Evolutionary conservation across 2,797 vertebrate species (phyloP).

Genomic region (Spinus olivaceus): DNA sequence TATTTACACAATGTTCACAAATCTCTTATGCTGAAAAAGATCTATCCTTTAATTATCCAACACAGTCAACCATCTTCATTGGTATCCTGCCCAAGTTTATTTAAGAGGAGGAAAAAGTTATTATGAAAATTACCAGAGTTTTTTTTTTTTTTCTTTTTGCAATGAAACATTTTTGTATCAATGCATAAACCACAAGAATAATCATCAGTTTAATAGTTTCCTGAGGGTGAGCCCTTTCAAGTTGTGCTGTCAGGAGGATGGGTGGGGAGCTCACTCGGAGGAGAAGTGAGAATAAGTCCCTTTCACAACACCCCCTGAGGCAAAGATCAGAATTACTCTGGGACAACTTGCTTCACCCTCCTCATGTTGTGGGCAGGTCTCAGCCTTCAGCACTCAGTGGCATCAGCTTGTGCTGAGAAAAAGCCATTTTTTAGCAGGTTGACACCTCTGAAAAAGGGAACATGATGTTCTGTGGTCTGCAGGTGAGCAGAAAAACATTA

Average conservation of each 20-base stretch:
- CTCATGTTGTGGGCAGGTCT: neutral
- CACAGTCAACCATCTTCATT: constrained; percentile 62
- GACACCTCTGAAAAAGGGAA: neutral
- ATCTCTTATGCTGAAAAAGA: constrained; percentile 37
- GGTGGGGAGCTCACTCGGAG: constrained; percentile 46
- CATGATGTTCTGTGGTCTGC: neutral
- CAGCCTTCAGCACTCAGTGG: neutral
- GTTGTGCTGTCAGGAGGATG: constrained; percentile 61
- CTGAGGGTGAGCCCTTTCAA: constrained; percentile 71
- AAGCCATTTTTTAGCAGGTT: neutral
- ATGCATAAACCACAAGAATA: constrained; percentile 76
- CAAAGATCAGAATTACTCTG: constrained; percentile 1
- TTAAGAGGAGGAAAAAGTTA: constrained; percentile 72
- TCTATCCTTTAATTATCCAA: constrained; percentile 60
- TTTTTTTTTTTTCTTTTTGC: constrained; percentile 17
- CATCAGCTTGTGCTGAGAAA: neutral
- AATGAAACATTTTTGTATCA: constrained; percentile 65
- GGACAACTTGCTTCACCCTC: neutral
- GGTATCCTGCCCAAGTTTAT: constrained; percentile 72
- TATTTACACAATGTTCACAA: constrained; percentile 55
- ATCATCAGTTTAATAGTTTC: constrained; percentile 75
- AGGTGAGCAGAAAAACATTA: constrained; percentile 10
- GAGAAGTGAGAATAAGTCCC: constrained; percentile 12
- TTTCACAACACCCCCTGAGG: constrained; percentile 40
- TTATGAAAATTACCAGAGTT: constrained; percentile 68